Percentiles rank a stretch among this genome's conserved stretches.
Conservation (phyloP, 2,888 invertebrate species). For the Diarsia mendica region DNA sequence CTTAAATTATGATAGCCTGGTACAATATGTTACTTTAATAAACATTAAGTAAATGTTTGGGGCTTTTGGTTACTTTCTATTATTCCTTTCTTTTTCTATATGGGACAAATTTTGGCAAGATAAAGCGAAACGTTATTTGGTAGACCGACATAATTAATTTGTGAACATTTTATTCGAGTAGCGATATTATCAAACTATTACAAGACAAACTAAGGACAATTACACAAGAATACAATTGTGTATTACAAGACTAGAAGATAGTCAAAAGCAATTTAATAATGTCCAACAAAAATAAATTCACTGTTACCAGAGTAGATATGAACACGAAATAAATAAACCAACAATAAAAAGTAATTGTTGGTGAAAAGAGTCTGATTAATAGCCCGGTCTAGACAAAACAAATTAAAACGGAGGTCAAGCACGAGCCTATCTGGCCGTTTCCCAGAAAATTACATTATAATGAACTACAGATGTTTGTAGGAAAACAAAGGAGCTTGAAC, state of each 20-base stretch:
- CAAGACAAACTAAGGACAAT: neutral
- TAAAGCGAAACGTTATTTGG: neutral
- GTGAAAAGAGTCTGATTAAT: slow-evolving; percentile 50
- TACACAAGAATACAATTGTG: neutral
- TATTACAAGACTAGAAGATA: neutral
- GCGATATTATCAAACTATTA: neutral
- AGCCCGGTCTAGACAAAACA: slow-evolving; percentile 51
- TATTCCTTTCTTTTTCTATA: neutral
- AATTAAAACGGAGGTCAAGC: slow-evolving; percentile 56
- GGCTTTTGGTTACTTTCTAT: neutral
- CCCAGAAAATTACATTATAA: slow-evolving; percentile 48
- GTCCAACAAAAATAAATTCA: slow-evolving; percentile 4
- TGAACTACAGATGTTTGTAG: slow-evolving; percentile 37
- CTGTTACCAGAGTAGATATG: slow-evolving; percentile 4
- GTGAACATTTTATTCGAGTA: neutral
- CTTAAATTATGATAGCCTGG: slow-evolving; percentile 1
- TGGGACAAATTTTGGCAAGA: neutral
- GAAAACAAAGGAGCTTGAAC: slow-evolving; percentile 29
- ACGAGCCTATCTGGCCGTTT: slow-evolving; percentile 25
- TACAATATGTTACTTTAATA: neutral
- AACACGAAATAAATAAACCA: slow-evolving; percentile 28
- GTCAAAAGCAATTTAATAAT: slow-evolving; percentile 6
- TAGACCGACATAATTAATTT: neutral
- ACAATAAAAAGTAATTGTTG: slow-evolving; percentile 47
- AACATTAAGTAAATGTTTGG: neutral